Evolutionary conservation across 2,113 vertebrate genomes (phyloP).

Genomic region (Larimichthys polyactis): DNA sequence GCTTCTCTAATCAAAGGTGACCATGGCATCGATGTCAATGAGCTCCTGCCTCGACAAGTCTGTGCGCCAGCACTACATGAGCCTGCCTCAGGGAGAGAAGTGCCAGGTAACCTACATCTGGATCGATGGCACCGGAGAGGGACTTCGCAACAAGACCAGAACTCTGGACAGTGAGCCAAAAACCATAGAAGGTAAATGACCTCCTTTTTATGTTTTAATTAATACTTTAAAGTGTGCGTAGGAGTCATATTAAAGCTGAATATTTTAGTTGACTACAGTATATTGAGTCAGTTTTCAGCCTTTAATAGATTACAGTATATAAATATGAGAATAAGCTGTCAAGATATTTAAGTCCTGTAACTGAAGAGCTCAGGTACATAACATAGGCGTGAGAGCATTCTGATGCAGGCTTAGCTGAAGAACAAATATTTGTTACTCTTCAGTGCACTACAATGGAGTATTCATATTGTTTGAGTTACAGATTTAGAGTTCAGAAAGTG

Average conservation of each 20-base stretch:
- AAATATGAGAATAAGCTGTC: neutral
- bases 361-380: neutral
- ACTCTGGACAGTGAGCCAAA: constrained; percentile 82
- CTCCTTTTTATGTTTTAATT: neutral
- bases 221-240: neutral
- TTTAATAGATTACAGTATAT: neutral
- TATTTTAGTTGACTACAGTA: neutral
- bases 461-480: neutral
- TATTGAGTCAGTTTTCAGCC: neutral
- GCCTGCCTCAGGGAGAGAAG: constrained; percentile 75
- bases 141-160: constrained; percentile 83
- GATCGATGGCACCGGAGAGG: constrained; percentile 87
- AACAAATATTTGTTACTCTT: constrained; percentile 19
- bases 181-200: constrained; percentile 48
- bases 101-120: constrained; percentile 89
- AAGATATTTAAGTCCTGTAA: neutral
- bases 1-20: constrained; percentile 40
- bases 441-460: neutral
- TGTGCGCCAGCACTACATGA: constrained; percentile 84
- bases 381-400: neutral
- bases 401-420: neutral
- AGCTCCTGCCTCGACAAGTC: constrained; percentile 67
- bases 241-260: neutral
- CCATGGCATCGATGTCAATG: constrained; percentile 54
- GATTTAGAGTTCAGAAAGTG: neutral